phyloP scores from a whole-genome alignment of 2,113 vertebrate genomes.

The Egretta garzetta region DNA sequence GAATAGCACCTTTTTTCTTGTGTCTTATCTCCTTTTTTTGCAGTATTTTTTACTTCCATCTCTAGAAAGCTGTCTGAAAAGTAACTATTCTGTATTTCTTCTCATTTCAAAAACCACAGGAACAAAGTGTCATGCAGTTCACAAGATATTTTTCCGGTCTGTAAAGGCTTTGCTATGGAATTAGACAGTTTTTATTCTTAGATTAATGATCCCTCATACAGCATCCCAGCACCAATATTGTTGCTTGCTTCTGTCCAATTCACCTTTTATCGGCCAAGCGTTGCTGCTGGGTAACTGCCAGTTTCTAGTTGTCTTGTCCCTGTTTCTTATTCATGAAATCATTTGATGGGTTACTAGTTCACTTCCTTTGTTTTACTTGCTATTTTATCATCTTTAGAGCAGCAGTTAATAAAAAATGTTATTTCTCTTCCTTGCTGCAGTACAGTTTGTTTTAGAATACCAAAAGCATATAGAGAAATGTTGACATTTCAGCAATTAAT shows the following conservation, averaged over 20 bases:
- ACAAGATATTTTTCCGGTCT: neutral
- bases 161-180: neutral
- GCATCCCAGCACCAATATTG: neutral
- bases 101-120: neutral
- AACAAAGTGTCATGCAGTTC: neutral
- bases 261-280: fast-evolving
- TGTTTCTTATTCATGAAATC: neutral
- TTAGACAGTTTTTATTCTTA: neutral
- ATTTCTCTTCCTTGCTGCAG: neutral
- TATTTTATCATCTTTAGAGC: neutral
- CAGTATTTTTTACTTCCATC: neutral
- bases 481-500: neutral
- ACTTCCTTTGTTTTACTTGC: neutral
- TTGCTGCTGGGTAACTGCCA: neutral
- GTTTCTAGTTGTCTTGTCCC: neutral
- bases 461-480: neutral
- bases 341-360: neutral
- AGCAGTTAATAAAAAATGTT: neutral
- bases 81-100: neutral
- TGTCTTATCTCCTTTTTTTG: neutral
- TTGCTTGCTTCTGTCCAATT: neutral
- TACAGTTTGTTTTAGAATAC: neutral
- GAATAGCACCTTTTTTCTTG: neutral
- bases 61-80: neutral
- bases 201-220: neutral